These are phyloP conservation scores for Pachyramphus minor DNA, from an alignment of 2,113 vertebrate genomes.

Conservation along the genomic window DNA sequence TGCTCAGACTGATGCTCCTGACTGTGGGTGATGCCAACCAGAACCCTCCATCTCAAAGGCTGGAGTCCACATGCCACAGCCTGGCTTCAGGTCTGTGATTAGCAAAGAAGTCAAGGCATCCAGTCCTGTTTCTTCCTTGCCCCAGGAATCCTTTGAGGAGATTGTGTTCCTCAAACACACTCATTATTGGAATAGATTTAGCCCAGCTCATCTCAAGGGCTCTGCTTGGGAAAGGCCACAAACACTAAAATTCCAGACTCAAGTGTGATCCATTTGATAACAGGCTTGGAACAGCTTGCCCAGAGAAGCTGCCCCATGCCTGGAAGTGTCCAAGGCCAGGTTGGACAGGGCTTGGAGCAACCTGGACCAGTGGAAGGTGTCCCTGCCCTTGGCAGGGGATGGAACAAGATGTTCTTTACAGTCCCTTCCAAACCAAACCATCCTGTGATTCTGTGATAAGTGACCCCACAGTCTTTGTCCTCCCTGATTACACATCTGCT, in stretches of 20 bases:
- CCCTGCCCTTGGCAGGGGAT: not conserved
- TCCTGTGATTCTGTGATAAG: not conserved
- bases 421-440: not conserved
- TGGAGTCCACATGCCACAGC: accelerated
- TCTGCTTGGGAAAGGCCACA: not conserved
- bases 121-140: not conserved
- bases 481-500: not conserved
- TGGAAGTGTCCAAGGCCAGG: not conserved
- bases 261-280: not conserved
- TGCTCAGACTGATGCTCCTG: not conserved
- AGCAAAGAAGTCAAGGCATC: not conserved
- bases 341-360: accelerated
- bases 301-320: not conserved
- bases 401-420: not conserved
- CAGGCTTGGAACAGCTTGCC: not conserved
- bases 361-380: not conserved
- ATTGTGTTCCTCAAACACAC: not conserved
- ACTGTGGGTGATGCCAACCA: not conserved
- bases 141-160: not conserved
- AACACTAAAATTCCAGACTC: not conserved
- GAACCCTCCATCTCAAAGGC: not conserved
- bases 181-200: not conserved
- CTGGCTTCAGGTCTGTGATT: not conserved
- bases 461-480: not conserved
- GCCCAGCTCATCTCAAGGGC: not conserved